Evolutionary conservation across 2,888 invertebrate genomes (phyloP).

Genomic region (Hanleya hanleyi): DNA sequence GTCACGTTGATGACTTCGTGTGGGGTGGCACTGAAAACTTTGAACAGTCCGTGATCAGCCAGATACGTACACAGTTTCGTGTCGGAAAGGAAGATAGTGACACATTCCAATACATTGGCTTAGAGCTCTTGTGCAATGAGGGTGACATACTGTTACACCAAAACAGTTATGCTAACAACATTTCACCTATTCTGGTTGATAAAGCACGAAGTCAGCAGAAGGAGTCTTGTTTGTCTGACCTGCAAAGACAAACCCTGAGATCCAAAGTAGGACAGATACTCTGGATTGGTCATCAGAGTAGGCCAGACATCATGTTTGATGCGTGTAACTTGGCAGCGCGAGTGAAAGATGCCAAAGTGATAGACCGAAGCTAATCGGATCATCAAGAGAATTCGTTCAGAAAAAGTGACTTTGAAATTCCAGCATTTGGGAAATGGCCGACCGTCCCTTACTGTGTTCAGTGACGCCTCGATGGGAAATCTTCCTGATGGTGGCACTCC

Average conservation of each 20-base stretch:
- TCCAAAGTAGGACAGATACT: neutral
- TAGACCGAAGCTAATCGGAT: neutral
- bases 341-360: neutral
- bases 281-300: neutral
- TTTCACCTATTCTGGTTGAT: too few species aligned
- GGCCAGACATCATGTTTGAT: constrained; percentile 13
- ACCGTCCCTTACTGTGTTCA: too few species aligned
- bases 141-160: constrained; percentile 25
- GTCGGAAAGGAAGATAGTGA: constrained; percentile 24
- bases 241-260: too few species aligned
- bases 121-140: constrained; percentile 22
- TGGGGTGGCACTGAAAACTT: constrained; percentile 31
- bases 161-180: neutral
- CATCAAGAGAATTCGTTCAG: neutral
- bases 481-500: too few species aligned
- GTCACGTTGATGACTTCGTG: constrained; percentile 39
- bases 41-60: constrained; percentile 21
- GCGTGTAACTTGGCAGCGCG: neutral
- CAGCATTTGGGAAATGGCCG: neutral
- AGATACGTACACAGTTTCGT: constrained; percentile 22
- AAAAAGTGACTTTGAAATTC: neutral
- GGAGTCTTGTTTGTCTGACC: too few species aligned
- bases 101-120: constrained; percentile 34
- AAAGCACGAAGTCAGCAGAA: too few species aligned
- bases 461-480: too few species aligned